Evolutionary conservation across 2,888 invertebrate genomes (phyloP).

Genomic region (Sipunculus nudus): DNA sequence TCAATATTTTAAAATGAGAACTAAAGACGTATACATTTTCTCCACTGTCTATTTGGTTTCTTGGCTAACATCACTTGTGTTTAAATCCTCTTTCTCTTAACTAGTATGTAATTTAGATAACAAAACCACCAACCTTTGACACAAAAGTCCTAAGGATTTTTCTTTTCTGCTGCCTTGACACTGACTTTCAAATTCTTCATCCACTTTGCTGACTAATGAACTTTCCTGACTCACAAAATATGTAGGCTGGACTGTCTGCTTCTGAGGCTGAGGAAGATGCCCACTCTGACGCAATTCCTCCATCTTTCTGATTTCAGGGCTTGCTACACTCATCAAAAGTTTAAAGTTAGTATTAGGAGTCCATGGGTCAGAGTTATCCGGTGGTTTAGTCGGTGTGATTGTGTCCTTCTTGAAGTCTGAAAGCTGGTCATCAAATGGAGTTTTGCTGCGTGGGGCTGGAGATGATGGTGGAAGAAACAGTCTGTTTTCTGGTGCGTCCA

Average conservation of each 20-base stretch:
- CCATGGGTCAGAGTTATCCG: slow-evolving; percentile 61
- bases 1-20: background rate
- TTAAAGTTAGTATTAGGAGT: slow-evolving; percentile 77
- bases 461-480: too few relatives aligned
- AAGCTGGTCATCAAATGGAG: too few relatives aligned
- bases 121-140: slow-evolving; percentile 55
- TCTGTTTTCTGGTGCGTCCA: too few relatives aligned
- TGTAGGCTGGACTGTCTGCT: too few relatives aligned
- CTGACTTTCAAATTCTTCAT: background rate
- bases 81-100: background rate
- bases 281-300: slow-evolving; percentile 30
- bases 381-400: slow-evolving; percentile 20
- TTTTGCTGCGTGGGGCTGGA: too few relatives aligned
- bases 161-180: slow-evolving; percentile 52
- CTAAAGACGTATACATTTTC: too few relatives aligned
- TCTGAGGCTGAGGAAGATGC: too few relatives aligned
- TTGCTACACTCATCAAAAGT: slow-evolving; percentile 75
- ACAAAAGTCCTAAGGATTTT: slow-evolving; percentile 62
- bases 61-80: too few relatives aligned
- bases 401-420: too few relatives aligned
- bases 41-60: too few relatives aligned
- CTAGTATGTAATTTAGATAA: background rate
- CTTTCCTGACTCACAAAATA: too few relatives aligned
- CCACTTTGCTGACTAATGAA: too few relatives aligned
- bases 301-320: slow-evolving; percentile 60